Evolutionary conservation across 2,888 invertebrate species (phyloP), one percentile per base, ranked within the genome.

Genomic region (Saturnia japonica): DNA sequence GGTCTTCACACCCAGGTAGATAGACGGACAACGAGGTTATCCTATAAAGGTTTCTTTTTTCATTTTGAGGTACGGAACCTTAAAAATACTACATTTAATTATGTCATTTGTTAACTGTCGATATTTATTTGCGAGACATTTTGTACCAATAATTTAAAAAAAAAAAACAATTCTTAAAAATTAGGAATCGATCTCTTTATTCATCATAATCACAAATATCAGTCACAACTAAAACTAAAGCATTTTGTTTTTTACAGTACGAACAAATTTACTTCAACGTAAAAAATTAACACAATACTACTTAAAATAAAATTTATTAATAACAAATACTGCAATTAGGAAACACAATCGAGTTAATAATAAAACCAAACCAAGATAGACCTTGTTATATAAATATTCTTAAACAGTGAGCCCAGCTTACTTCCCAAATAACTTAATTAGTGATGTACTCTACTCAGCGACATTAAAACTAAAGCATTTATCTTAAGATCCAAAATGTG

Each of bases 281-380:
- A 60, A 28, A 57, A 51, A 6, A 16, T 47, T 14, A 19, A 19
- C 19, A 47, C 47, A 47, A 47, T 47, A 4, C 9, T 22, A 22
- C 54, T 22, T 54, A 54, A 54, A 22, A 54, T 54, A 11, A 54
- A 22, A 54, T 54, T 34, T 4, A 60, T 11, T 57, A 0, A 25
- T 57, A 25, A 60, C 11, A 60, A 60, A 60, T 60, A 60, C 57
- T 60, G 57, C 4, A 28, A 28, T 57, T 60, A 60, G 57, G 57
- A 60, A 25, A 60, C 57, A 28, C 16, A 60, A 11, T 60, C 11
- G 28, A 60, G 57, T 14, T 60, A 28, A 54, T 54, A 54, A 22
- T 54, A 19, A 28, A 28, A 60, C 57, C 8, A 9, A 57, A 1
- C 12, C 25, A n/a, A n/a, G n/a, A n/a, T n/a, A n/a, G n/a, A 57